Conservation (phyloP, 92 coral and sea anemone genomes). For the Porites evermanni region DNA sequence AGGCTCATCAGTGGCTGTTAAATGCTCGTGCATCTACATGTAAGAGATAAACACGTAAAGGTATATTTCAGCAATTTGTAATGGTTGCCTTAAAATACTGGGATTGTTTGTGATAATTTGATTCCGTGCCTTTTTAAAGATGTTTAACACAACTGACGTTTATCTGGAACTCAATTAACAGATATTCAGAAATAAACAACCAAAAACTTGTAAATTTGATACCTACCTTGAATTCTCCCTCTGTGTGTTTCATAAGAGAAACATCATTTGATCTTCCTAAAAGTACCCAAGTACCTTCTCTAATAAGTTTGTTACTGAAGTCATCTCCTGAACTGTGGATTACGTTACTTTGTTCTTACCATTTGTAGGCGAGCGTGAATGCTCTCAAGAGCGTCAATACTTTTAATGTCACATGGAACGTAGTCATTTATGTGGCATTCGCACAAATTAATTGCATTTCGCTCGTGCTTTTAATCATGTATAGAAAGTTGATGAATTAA, state of each 20-base stretch:
- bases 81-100: neutral
- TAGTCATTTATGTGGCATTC: neutral
- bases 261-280: too few relatives aligned
- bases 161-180: conserved; percentile 22
- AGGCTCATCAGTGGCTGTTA: neutral
- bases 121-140: conserved; percentile 16
- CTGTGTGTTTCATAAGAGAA: too few relatives aligned
- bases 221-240: neutral
- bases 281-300: too few relatives aligned
- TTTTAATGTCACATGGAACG: neutral
- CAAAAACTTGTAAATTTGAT: conserved; percentile 22
- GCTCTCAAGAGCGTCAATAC: neutral
- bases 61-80: conserved; percentile 3
- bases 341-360: neutral
- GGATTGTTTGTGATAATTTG: conserved; percentile 21
- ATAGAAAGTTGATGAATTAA: neutral
- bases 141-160: conserved; percentile 20
- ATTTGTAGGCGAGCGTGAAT: neutral
- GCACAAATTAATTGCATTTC: neutral
- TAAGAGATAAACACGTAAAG: neutral
- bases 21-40: neutral
- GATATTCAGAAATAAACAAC: conserved; percentile 9
- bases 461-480: neutral
- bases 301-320: too few relatives aligned
- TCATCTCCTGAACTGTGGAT: too few relatives aligned